Base-by-base conservation (phyloP, 2,113 vertebrate genomes). In the Lepidothrix coronata region DNA sequence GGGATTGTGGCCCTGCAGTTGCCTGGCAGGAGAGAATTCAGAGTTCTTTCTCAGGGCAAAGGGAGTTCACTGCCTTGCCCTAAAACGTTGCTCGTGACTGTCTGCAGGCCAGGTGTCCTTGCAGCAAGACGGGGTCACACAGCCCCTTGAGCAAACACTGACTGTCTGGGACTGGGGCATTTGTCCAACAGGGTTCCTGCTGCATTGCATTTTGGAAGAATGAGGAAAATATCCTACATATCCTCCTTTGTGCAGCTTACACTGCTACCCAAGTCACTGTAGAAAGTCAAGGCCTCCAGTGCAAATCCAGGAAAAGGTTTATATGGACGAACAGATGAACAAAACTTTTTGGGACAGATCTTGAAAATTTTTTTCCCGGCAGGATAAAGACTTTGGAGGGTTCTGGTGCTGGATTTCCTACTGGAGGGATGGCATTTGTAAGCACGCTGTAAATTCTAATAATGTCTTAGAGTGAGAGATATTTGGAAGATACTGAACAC, bases 81-180 rank as follows among this genome's bases (percentile, higher is more conserved):
- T 37, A 5, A 31, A n/a, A 33, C 1, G 4, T 51, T 35, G 22
- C 33, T 63, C 5, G 0, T n/a, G 54, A 9, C 37, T 57, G 31
- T 17, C 49, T 58, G 78, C 55, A 27, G 62, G 25, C 28, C 41
- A n/a, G 7, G 52, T 43, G 74, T 17, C 48, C 76, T 70, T 71
- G 31, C 20, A 39, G 70, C 31, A 37, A 43, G 33, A 35, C 23
- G 25, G 61, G 37, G 19, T 58, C 39, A 35, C 14, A 3, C 44
- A 82, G 41, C 25, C 21, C 41, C 39, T 49, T 33, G 76, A 54
- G 35, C 46, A 68, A 37, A 35, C 31, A 14, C 37, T 15, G 35
- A 8, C 22, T 70, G 1, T 10, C 55, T 72, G 58, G 33, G 80
- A 8, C 2, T 8, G 51, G 72, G 61, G 11, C 12, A 4, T 25